These are phyloP conservation scores for Baccha elongata DNA, from an alignment of 2,888 invertebrate genomes.

Conservation along the genomic window DNA sequence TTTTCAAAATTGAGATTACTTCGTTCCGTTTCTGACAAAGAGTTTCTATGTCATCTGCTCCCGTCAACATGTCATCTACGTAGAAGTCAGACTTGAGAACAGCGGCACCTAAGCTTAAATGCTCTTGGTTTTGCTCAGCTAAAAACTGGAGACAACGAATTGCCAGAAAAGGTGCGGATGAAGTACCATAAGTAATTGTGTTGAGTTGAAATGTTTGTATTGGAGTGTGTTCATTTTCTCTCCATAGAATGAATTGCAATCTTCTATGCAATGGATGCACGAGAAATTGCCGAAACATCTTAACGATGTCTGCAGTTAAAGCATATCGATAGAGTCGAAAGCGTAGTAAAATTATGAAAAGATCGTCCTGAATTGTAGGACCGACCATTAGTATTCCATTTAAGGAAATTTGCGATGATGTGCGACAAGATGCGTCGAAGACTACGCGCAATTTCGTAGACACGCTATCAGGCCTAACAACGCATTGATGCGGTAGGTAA, in stretches of 20 bases:
- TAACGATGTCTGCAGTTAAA: constrained; percentile 13
- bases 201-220: too few species aligned
- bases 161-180: constrained; percentile 55
- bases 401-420: constrained; percentile 44
- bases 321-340: constrained; percentile 55
- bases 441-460: constrained; percentile 33
- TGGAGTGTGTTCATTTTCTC: background rate
- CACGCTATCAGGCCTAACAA: constrained; percentile 8
- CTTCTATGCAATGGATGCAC: constrained; percentile 5
- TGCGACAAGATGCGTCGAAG: constrained; percentile 38
- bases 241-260: too few species aligned
- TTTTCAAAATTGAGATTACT: background rate
- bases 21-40: constrained; percentile 40
- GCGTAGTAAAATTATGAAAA: constrained; percentile 38
- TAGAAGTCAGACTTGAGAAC: constrained; percentile 8
- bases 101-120: background rate
- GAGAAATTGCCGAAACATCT: constrained; percentile 65
- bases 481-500: constrained; percentile 21
- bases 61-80: too few species aligned
- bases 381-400: constrained; percentile 65
- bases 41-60: constrained; percentile 37
- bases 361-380: constrained; percentile 63
- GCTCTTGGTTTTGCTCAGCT: constrained; percentile 17
- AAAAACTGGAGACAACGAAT: too few species aligned
- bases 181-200: constrained; percentile 57